A percentile compares a stretch with the other conserved stretches of the same genome.
Evolutionary conservation across 2,888 invertebrate species (phyloP).

Genomic region (Sinhomidia bicolor): DNA sequence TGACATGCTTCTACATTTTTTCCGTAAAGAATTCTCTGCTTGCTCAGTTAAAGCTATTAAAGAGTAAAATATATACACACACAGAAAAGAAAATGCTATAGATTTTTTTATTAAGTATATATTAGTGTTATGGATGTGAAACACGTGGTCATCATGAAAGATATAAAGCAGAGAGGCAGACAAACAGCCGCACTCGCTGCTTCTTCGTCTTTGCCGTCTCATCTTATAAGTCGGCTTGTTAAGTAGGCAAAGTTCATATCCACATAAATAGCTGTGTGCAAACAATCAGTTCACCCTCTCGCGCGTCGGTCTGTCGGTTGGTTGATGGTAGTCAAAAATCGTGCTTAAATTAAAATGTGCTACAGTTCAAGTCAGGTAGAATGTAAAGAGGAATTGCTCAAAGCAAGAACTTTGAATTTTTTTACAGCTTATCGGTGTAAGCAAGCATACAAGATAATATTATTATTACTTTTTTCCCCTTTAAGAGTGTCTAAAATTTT

Average conservation of each 20-base stretch:
- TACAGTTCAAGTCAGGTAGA: neutral
- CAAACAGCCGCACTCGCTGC: neutral
- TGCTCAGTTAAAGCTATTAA: neutral
- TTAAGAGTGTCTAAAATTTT: too few species aligned
- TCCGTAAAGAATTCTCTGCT: too few species aligned
- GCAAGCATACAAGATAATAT: neutral
- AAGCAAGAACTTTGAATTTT: slow-evolving; percentile 39
- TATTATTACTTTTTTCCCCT: too few species aligned
- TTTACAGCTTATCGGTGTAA: slow-evolving; percentile 40
- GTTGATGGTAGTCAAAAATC: slow-evolving; percentile 30
- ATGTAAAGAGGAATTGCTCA: neutral
- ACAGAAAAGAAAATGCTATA: neutral
- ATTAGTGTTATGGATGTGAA: slow-evolving; percentile 40
- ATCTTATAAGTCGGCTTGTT: neutral
- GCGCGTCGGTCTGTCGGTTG: neutral
- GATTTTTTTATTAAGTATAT: neutral
- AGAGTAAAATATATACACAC: neutral
- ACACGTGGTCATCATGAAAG: slow-evolving; percentile 60
- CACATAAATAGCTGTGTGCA: neutral
- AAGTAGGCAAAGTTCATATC: neutral
- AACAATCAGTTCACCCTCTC: slow-evolving; percentile 26
- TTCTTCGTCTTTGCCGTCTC: neutral
- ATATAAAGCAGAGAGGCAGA: slow-evolving; percentile 40
- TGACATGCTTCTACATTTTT: too few species aligned
- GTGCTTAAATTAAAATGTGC: slow-evolving; percentile 31